Percentiles rank a stretch among this genome's conserved stretches.
These are phyloP conservation scores for Oscheius sp. DNA, from an alignment of 2,888 invertebrate species.

Conservation along the genomic window DNA sequence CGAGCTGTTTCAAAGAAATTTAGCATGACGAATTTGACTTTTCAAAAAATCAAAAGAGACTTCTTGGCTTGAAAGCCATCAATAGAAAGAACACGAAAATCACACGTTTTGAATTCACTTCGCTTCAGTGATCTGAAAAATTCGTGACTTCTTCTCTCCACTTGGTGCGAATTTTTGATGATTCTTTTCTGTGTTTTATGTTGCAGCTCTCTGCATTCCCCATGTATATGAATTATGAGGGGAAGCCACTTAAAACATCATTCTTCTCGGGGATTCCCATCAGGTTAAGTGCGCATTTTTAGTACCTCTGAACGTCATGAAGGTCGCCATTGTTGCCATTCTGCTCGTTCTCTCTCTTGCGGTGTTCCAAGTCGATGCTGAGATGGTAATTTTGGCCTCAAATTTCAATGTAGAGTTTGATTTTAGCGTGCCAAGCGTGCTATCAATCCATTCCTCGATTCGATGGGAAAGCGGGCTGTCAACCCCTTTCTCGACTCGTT, in stretches of 20 bases:
- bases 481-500: conserved; percentile 66
- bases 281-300: background rate
- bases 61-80: too few relatives aligned
- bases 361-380: conserved; percentile 15
- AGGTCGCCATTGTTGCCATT: conserved; percentile 15
- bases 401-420: background rate
- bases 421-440: conserved; percentile 54
- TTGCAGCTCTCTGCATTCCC: background rate
- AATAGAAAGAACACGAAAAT: background rate
- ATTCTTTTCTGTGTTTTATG: background rate
- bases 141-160: background rate
- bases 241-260: background rate
- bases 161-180: background rate
- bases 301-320: too few relatives aligned
- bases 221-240: too few relatives aligned
- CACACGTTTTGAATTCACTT: background rate
- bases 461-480: conserved; percentile 62
- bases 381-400: conserved; percentile 1
- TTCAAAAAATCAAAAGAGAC: too few relatives aligned
- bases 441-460: conserved; percentile 67
- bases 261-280: background rate
- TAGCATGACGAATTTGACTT: too few relatives aligned
- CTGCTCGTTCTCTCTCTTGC: conserved; percentile 16
- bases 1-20: too few relatives aligned
- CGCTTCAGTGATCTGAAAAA: conserved; percentile 1